These are phyloP conservation scores for Dufourea novaeangliae DNA, from an alignment of 1,140 invertebrate species.

Conservation along the genomic window DNA sequence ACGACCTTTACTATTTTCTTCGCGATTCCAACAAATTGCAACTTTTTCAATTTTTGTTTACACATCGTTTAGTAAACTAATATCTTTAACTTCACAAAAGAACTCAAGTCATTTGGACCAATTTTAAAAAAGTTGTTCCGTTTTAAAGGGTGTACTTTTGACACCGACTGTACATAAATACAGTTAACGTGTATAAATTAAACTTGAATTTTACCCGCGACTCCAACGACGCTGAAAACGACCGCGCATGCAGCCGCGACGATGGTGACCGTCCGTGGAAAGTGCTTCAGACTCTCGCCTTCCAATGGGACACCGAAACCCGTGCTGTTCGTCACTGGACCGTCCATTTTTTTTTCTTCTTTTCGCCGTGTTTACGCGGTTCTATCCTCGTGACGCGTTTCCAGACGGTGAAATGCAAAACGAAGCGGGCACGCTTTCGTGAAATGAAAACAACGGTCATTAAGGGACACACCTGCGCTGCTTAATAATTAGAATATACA, in stretches of 20 bases:
- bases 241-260: constrained; percentile 89
- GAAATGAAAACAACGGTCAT: background rate
- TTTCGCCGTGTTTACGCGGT: constrained; percentile 5
- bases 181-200: background rate
- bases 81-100: too few relatives aligned
- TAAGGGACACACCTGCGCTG: constrained; percentile 10
- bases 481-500: background rate
- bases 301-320: constrained; percentile 42
- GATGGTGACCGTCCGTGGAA: constrained; percentile 87
- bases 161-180: background rate
- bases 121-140: too few relatives aligned
- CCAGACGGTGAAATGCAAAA: constrained; percentile 14
- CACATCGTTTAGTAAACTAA: too few relatives aligned
- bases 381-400: constrained; percentile 14
- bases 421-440: background rate
- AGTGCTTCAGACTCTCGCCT: constrained; percentile 62
- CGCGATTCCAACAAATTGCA: too few relatives aligned
- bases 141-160: too few relatives aligned
- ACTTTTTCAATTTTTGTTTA: too few relatives aligned
- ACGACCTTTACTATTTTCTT: too few relatives aligned
- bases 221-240: constrained; percentile 89
- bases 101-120: too few relatives aligned
- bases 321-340: constrained; percentile 50
- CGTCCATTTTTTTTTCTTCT: constrained; percentile 53
- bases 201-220: constrained; percentile 84